These are phyloP conservation scores for Naja naja DNA, from an alignment of 2,113 vertebrate species.

Conservation along the genomic window DNA sequence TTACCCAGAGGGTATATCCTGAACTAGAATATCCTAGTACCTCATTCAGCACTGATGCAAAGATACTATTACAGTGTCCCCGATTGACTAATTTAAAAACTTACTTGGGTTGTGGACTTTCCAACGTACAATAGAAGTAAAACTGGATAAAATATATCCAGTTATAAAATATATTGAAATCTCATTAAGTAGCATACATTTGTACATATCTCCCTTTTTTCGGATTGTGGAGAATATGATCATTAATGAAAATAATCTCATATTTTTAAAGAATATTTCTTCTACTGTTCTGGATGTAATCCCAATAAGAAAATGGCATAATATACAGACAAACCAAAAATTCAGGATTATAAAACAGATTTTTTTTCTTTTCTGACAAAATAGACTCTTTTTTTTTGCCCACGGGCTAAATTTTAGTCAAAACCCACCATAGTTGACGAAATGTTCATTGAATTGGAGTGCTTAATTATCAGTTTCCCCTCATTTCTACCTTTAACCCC, in stretches of 20 bases:
- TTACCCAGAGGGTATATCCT: background rate
- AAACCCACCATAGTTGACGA: background rate
- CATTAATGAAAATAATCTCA: background rate
- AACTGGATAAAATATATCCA: constrained; percentile 1
- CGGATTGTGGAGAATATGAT: background rate
- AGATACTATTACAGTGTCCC: background rate
- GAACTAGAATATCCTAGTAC: background rate
- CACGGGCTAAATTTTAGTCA: background rate
- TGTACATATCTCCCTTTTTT: background rate
- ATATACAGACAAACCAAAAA: background rate
- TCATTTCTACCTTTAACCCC: background rate
- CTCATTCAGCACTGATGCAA: background rate
- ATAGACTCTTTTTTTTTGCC: background rate
- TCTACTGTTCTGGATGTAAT: background rate
- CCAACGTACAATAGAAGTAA: background rate
- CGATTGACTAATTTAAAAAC: background rate
- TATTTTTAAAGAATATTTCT: background rate
- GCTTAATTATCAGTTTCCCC: background rate
- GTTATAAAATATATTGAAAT: background rate
- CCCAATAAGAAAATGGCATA: background rate
- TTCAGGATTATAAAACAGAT: background rate
- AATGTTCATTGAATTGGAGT: background rate
- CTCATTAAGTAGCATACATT: background rate
- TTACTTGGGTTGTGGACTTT: background rate
- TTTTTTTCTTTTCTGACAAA: background rate